Conservation (phyloP, 2,797 vertebrate species). For the Bufotes viridis region DNA sequence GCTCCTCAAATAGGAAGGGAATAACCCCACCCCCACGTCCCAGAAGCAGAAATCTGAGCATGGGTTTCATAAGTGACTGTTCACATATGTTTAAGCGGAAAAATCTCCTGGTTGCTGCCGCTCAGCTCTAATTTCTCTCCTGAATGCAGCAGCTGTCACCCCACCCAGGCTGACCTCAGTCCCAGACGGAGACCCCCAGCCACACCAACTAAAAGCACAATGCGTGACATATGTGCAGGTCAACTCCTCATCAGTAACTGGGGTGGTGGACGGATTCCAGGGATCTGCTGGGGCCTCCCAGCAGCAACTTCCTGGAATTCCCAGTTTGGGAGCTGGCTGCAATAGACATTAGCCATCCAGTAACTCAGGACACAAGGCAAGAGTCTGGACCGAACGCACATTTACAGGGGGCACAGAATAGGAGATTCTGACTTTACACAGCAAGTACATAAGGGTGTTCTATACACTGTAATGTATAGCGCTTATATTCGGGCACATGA, state of each 20-base stretch:
- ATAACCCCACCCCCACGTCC: neutral
- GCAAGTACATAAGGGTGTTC: no score
- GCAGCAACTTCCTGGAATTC: neutral
- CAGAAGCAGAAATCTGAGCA: slow-evolving; percentile 45
- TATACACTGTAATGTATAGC: no score
- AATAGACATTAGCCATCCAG: neutral
- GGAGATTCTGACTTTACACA: no score
- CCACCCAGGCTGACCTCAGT: slow-evolving; percentile 49
- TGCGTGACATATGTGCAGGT: neutral
- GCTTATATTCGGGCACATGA: no score
- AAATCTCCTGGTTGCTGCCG: slow-evolving; percentile 44
- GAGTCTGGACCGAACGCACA: no score
- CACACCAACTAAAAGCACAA: neutral
- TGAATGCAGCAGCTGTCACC: slow-evolving; percentile 64
- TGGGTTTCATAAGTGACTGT: slow-evolving; percentile 48
- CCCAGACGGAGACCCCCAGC: slow-evolving; percentile 32
- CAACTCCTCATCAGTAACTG: neutral
- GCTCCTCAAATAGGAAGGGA: slow-evolving; percentile 36
- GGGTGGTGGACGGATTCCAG: neutral
- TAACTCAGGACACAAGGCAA: no score
- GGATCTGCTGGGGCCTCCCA: neutral
- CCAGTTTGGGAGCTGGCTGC: neutral
- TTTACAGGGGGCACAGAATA: no score
- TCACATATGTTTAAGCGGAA: slow-evolving; percentile 54
- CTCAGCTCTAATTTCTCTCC: slow-evolving; percentile 65